Percentiles rank a stretch among this genome's conserved stretches.
Evolutionary conservation across 2,888 invertebrate genomes (phyloP).

Genomic region (Orchesellides sinensis): DNA sequence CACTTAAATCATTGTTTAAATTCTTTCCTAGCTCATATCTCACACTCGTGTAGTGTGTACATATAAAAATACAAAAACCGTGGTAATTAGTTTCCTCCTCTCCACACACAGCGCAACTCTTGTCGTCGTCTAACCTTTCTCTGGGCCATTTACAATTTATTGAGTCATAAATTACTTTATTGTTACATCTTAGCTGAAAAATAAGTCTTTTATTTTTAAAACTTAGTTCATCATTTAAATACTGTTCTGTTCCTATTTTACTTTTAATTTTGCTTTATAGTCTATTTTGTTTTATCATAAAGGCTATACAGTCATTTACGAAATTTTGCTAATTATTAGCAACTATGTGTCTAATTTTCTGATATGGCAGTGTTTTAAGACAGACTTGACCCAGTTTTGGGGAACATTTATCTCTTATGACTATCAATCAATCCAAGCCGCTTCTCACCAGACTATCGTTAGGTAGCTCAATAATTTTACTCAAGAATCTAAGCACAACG

Average conservation of each 20-base stretch:
- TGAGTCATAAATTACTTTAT: too few relatives aligned
- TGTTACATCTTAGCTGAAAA: slow-evolving; percentile 13
- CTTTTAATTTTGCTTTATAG: background rate
- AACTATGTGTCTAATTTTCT: background rate
- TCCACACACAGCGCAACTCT: too few relatives aligned
- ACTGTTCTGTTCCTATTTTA: background rate
- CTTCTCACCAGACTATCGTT: background rate
- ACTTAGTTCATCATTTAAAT: background rate
- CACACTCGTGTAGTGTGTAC: too few relatives aligned
- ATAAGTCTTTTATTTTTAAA: background rate
- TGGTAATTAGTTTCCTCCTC: too few relatives aligned
- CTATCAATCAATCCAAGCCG: background rate
- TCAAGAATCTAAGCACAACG: background rate
- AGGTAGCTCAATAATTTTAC: background rate
- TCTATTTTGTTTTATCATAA: background rate
- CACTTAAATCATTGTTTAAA: too few relatives aligned
- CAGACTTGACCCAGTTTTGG: slow-evolving; percentile 8
- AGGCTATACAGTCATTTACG: background rate
- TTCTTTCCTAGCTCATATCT: too few relatives aligned
- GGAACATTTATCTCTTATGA: background rate
- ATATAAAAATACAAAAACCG: too few relatives aligned
- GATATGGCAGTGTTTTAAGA: background rate
- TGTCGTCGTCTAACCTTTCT: too few relatives aligned
- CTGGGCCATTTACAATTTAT: too few relatives aligned
- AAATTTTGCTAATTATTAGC: background rate